A percentile compares a stretch with the other conserved stretches of the same genome.
These are phyloP conservation scores for Musca domestica DNA, from an alignment of 1,140 invertebrate species.

Conservation along the genomic window DNA sequence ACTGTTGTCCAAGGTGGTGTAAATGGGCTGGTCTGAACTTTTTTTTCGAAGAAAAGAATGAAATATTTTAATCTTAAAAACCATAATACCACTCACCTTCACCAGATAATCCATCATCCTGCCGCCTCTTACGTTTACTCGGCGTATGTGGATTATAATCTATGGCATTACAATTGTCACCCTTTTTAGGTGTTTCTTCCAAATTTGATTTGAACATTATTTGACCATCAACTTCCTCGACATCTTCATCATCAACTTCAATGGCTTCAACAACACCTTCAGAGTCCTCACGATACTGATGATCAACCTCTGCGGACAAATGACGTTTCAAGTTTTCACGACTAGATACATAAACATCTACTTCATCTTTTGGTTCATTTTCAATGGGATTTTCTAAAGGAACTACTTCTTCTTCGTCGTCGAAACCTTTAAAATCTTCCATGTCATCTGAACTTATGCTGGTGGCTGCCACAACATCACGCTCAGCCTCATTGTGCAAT, in stretches of 20 bases:
- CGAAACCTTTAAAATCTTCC: constrained; percentile 3
- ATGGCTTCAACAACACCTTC: constrained; percentile 8
- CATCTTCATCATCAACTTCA: constrained; percentile 9
- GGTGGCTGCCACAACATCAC: not conserved
- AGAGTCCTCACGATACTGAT: constrained; percentile 1
- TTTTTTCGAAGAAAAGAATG: too few relatives aligned
- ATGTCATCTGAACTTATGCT: not conserved
- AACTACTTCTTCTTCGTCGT: not conserved
- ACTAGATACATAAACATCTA: not conserved
- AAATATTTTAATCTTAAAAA: too few relatives aligned
- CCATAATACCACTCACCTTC: too few relatives aligned
- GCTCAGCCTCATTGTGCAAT: not conserved
- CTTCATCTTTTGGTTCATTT: not conserved
- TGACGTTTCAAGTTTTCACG: not conserved
- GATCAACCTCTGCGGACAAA: not conserved
- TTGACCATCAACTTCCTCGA: not conserved
- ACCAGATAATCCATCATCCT: not conserved
- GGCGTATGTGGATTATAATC: constrained; percentile 1
- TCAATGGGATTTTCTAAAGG: not conserved
- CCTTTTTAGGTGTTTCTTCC: not conserved
- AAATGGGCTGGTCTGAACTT: too few relatives aligned
- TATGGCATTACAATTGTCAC: too few relatives aligned
- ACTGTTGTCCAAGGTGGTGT: too few relatives aligned
- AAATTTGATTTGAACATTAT: not conserved
- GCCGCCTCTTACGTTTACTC: not conserved